These are phyloP conservation scores for Escarpia spicata DNA, from an alignment of 2,888 invertebrate genomes.

Conservation along the genomic window DNA sequence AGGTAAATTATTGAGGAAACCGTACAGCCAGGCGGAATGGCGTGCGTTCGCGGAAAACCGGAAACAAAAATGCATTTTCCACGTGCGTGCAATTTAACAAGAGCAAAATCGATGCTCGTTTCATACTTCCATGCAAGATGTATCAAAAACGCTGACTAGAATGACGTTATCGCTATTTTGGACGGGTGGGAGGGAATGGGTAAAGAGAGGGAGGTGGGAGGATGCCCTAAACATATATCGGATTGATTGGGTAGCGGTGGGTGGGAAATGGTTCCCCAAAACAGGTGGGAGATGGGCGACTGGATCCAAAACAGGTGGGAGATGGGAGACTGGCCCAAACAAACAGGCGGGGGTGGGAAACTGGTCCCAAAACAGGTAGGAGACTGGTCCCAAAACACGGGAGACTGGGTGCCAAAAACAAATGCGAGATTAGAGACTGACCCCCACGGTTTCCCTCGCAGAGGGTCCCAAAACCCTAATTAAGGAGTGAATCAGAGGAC, in stretches of 20 bases:
- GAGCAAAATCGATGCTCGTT: neutral
- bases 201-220: too few species aligned
- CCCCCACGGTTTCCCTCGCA: neutral
- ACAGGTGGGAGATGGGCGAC: too few species aligned
- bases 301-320: too few species aligned
- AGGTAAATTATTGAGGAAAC: neutral
- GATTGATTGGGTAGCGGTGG: too few species aligned
- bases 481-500: neutral
- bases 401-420: too few species aligned
- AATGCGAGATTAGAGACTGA: too few species aligned
- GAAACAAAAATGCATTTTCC: neutral
- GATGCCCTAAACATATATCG: too few species aligned
- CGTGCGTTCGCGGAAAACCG: neutral
- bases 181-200: neutral
- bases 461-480: neutral
- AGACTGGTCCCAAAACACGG: too few species aligned
- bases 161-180: neutral
- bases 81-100: neutral
- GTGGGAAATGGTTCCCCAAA: too few species aligned
- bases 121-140: neutral
- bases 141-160: neutral
- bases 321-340: too few species aligned
- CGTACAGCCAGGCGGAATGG: neutral
- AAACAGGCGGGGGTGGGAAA: too few species aligned
- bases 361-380: too few species aligned